These are phyloP conservation scores for Notolepis coatsorum DNA, from an alignment of 2,797 vertebrate species.

Conservation along the genomic window DNA sequence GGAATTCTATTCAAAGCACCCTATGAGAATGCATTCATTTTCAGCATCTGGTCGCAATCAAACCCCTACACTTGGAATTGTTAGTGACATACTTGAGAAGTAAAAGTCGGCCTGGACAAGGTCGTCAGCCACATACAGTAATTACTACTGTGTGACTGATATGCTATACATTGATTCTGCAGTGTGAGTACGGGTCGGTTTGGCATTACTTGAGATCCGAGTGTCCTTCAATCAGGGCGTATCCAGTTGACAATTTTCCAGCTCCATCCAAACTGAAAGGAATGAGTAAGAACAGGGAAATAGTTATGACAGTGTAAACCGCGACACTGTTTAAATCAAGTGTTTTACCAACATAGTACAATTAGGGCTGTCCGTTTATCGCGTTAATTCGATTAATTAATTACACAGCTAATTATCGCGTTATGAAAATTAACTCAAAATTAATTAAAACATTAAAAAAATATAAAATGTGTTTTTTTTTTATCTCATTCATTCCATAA, in stretches of 20 bases:
- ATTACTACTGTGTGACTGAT: too few species aligned
- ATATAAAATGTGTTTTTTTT: too few species aligned
- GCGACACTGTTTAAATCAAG: neutral
- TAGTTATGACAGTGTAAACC: neutral
- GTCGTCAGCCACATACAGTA: too few species aligned
- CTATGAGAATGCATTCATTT: neutral
- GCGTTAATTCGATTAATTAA: too few species aligned
- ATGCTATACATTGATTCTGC: neutral
- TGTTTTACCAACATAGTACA: neutral
- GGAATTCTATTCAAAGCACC: neutral
- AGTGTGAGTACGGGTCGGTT: neutral
- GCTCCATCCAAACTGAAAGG: constrained; percentile 80
- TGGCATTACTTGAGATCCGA: constrained; percentile 80
- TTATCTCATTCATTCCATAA: neutral
- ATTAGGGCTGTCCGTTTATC: too few species aligned
- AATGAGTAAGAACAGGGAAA: neutral
- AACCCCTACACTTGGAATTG: too few species aligned
- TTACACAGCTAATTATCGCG: too few species aligned
- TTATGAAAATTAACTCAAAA: too few species aligned
- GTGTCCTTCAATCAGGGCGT: constrained; percentile 84
- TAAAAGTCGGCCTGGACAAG: too few species aligned
- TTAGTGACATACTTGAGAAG: too few species aligned
- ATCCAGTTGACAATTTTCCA: constrained; percentile 77
- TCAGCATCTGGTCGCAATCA: too few species aligned
- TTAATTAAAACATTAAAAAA: too few species aligned